Evolutionary conservation across 2,797 vertebrate species (phyloP), one percentile per base, ranked within the genome.

Genomic region (Kryptolebias ocellatus): DNA sequence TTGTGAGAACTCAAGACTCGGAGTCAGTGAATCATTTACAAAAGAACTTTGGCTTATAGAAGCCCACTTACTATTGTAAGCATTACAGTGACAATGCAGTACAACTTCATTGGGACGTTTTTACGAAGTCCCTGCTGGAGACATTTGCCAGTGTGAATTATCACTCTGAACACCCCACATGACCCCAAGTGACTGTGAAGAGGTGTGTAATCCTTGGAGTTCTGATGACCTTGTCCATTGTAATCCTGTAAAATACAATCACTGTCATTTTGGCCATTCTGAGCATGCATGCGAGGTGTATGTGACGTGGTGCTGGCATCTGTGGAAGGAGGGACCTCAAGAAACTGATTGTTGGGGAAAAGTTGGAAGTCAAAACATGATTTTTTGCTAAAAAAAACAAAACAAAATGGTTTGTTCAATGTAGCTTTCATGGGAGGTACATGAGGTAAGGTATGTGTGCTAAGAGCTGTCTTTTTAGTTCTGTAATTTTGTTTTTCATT

Each of bases 241-340:
- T 93, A 92, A 92, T 87, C 90, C 95, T 96, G 94, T 98, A 95
- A 94, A 89, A 54, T 94, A 95, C 75, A 82, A 90, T 87, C 85
- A 87, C 86, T 86, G 89, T 93, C 90, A 92, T 94, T 94, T 93
- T 87, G 92, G 93, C 93, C 90, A 94, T 96, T 96, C 91, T 87
- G 87, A 93, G 92, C 92, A 93, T 93, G 94, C 92, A 92, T 94
- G 94, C 92, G 90, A 94, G 90, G 90, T 92, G 92, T 94, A 91
- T 92, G 91, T 93, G 91, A 92, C 53, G 90, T 93, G 92, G 90
- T 92, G 90, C 90, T 93, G 93, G 89, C 91, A 86, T 92, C 92
- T 93, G 89, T 95, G 90, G 90, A 90, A 84, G 90, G 92, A 92
- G 87, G 86, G 94, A 93, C 91, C 84, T 93, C 87, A 83, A 94